Evolutionary conservation across 2,797 vertebrate species (phyloP).

Genomic region (Cyprinella venusta): DNA sequence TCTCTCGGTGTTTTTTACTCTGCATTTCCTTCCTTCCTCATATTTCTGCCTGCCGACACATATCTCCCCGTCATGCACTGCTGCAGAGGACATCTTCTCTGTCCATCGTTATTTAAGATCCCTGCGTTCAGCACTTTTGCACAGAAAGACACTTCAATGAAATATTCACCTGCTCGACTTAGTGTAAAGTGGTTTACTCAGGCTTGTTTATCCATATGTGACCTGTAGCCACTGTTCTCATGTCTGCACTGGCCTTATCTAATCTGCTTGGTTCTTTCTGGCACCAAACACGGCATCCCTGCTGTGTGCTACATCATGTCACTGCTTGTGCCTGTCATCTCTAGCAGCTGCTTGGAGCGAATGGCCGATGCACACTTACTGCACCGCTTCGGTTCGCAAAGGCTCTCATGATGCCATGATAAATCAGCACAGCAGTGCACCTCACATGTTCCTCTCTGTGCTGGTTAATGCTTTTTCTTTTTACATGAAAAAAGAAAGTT

Average conservation of each 20-base stretch:
- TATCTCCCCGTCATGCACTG: background rate
- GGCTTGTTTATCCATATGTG: slow-evolving; percentile 36
- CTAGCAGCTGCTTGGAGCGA: slow-evolving; percentile 30
- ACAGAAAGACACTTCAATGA: slow-evolving; percentile 17
- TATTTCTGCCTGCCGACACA: slow-evolving; percentile 2
- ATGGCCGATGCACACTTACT: slow-evolving; percentile 12
- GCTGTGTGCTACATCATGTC: slow-evolving; percentile 51
- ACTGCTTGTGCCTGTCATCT: slow-evolving; percentile 42
- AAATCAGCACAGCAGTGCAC: slow-evolving; percentile 45
- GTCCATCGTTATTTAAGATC: slow-evolving; percentile 28
- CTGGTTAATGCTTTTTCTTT: background rate
- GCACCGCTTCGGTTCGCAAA: slow-evolving; percentile 9
- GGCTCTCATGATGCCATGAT: slow-evolving; percentile 23
- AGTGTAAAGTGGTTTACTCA: slow-evolving; percentile 9
- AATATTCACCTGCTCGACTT: slow-evolving; percentile 16
- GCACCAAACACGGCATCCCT: slow-evolving; percentile 37
- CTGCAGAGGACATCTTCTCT: slow-evolving; percentile 29
- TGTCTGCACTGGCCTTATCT: slow-evolving; percentile 38
- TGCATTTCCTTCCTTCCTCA: background rate
- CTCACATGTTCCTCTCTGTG: background rate
- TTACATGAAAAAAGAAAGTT: background rate
- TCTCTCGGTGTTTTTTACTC: background rate
- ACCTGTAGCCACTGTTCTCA: slow-evolving; percentile 11
- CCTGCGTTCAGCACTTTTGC: slow-evolving; percentile 22
- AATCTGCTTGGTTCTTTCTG: slow-evolving; percentile 41